Base-by-base conservation (phyloP, 2,888 invertebrate species). In the Leucoptera coffeella region DNA sequence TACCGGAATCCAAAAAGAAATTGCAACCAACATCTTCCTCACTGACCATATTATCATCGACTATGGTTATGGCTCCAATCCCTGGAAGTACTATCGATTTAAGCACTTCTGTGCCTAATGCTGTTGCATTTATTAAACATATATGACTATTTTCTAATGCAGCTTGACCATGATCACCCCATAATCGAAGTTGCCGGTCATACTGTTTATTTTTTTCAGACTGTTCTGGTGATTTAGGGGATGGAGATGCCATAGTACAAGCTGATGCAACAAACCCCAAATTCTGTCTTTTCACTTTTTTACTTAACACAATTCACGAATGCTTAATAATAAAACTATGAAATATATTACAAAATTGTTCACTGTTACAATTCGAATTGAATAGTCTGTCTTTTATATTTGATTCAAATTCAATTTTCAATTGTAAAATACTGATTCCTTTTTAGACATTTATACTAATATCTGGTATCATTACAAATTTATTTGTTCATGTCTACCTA, bases 91-190 rank as follows among this genome's bases (percentile, higher is more conserved):
- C 86, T 15, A 99, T 75, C 14, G 92, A 91, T 56, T 99, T 99
- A 14, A 99, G 61, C 30, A 90, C 82, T 73, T 99, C 99, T 13
- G 96, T 94, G 9, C 96, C 96, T 24, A 92, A 73, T 4, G 89
- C 90, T 22, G 86, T 90, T 2, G 93, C 95, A 60, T 95, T 94
- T 35, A 99, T 84, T 13, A 99, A 56, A 52, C 96, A 97, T 38
- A 97, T 81, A 51, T 89, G 86, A 10, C 94, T 84, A 34, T 77
- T 76, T 73, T 97, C 96, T 30, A 99, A 69, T 3, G 87, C 76
- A 35, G 76, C 61, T 62, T 99, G 99, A 0, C 99, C 99, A 61
- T 96, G 94, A 51, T 99, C 97, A 34, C 97, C 97, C 99, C 99
- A 99, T 41, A 99, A 74, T 47, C 92, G 88, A 32, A 89, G 62